Percentiles rank a stretch among this genome's conserved stretches.
These are phyloP conservation scores for Sorex araneus DNA, from an alignment of 2,113 vertebrate genomes.

Conservation along the genomic window DNA sequence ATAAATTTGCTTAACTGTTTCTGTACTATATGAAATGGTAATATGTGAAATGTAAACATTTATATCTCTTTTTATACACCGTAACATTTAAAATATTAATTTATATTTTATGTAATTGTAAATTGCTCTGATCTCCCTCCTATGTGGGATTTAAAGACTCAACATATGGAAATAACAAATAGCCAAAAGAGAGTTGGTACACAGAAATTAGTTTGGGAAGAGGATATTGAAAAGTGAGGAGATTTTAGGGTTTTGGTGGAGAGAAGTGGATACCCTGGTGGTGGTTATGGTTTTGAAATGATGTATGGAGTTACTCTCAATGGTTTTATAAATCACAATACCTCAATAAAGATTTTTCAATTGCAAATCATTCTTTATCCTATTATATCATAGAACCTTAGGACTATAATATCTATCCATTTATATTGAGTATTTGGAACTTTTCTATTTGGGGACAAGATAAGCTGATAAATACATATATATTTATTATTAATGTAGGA, in stretches of 20 bases:
- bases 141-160: no score
- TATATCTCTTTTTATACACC: constrained; percentile 29
- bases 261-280: no score
- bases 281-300: no score
- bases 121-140: neutral
- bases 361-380: neutral
- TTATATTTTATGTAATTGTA: neutral
- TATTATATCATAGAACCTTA: neutral
- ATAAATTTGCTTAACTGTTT: constrained; percentile 8
- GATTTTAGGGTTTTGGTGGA: no score
- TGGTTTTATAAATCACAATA: no score
- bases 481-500: neutral
- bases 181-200: no score
- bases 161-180: no score
- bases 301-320: no score
- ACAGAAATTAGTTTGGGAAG: no score
- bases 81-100: constrained; percentile 28
- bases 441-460: neutral
- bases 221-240: no score
- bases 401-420: neutral
- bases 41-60: constrained; percentile 18
- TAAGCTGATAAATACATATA: neutral
- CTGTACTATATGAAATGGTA: neutral
- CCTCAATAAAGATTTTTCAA: no score
- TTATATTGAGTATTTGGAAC: constrained; percentile 1